Base-by-base conservation (phyloP, 1,140 invertebrate genomes). In the Chrysopa pallens region DNA sequence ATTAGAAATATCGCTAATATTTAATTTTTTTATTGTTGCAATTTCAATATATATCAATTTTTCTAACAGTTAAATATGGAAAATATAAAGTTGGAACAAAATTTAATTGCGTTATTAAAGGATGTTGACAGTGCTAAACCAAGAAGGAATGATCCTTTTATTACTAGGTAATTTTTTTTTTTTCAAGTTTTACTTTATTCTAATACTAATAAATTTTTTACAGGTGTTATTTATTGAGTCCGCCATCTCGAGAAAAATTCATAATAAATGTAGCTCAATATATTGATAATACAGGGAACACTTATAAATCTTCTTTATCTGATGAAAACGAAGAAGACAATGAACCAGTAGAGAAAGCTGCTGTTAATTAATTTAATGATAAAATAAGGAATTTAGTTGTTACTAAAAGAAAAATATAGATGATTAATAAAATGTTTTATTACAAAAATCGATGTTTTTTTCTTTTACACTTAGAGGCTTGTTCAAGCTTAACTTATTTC, bases 61-160 rank as follows among this genome's bases (percentile, higher is more conserved):
- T n/a, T n/a, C n/a, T n/a, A n/a, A 49, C 51, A 82, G 77, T 53
- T 87, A 23, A 59, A 76, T 50, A 87, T 87, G 82, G 69, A 78
- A 7, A 49, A 51, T 1, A 61, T 73, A 45, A 62, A 78, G 33
- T 62, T 88, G 37, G 76, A 78, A 54, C 76, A 76, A 48, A 89
- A 89, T 56, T 70, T 86, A 48, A 53, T 53, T 36, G 55, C 62
- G 0, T 44, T 84, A 39, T 43, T 87, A 13, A 62, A 71, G 45
- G 74, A 83, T 57, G 51, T 85, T 38, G 59, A 78, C 48, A 49
- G 47, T 2, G 62, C 62, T 36, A 67, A 70, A 46, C 78, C 78
- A 8, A 78, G 74, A 52, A 60, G 72, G 36, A 61, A 69, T 41
- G 75, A 72, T 7, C 51, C 61, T 15, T 84, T 84, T 52, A 75